Evolutionary conservation across 2,113 vertebrate genomes (phyloP).

Genomic region (Ammodytes marinus): DNA sequence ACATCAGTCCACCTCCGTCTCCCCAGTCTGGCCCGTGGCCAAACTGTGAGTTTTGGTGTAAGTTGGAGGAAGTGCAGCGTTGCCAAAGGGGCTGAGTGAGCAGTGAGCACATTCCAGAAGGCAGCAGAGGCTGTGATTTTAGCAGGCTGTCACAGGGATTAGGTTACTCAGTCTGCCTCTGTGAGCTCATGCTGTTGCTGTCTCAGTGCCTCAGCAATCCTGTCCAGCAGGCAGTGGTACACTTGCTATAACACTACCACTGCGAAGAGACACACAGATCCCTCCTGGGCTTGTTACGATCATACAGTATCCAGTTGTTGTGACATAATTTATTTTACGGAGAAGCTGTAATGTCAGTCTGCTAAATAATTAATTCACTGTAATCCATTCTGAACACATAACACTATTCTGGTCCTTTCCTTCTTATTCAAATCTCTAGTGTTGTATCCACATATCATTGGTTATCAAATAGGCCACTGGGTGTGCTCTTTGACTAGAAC

Average conservation of each 20-base stretch:
- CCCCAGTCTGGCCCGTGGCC: slow-evolving; percentile 35
- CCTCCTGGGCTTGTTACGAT: slow-evolving; percentile 26
- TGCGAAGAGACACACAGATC: slow-evolving; percentile 30
- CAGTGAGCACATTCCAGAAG: slow-evolving; percentile 81
- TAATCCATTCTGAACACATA: not conserved
- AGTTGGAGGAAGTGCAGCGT: slow-evolving; percentile 68
- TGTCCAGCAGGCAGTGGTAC: slow-evolving; percentile 30
- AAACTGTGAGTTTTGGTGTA: slow-evolving; percentile 68
- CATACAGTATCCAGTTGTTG: slow-evolving; percentile 17
- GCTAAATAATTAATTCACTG: not conserved
- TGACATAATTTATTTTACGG: slow-evolving; percentile 16
- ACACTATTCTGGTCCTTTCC: not conserved
- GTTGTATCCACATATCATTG: not conserved
- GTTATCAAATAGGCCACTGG: slow-evolving; percentile 48
- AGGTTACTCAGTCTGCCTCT: slow-evolving; percentile 81
- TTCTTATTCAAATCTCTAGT: not conserved
- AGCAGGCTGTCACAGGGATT: slow-evolving; percentile 83
- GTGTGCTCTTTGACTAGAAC: slow-evolving; percentile 52
- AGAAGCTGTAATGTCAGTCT: not conserved
- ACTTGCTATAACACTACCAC: slow-evolving; percentile 18
- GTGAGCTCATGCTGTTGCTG: slow-evolving; percentile 79
- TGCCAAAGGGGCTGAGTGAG: slow-evolving; percentile 75
- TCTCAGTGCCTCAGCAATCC: slow-evolving; percentile 68
- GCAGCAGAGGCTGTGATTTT: slow-evolving; percentile 82
- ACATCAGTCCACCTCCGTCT: not conserved